Percentiles rank a stretch among this genome's conserved stretches.
Evolutionary conservation across 2,797 vertebrate species (phyloP).

Genomic region (Denticeps clupeoides): DNA sequence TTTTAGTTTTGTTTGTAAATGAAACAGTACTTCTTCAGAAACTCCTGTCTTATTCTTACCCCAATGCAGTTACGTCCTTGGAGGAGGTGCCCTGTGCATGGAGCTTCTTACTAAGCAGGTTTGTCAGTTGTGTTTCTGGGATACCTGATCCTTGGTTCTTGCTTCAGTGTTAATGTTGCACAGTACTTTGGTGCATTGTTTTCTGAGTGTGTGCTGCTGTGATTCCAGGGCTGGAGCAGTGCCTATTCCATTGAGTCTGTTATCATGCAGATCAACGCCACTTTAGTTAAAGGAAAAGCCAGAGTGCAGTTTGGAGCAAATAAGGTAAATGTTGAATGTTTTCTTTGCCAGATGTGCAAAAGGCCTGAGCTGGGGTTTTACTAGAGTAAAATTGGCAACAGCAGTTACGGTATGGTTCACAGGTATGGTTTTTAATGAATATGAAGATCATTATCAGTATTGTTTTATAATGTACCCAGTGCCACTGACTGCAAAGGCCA

Average conservation of each 20-base stretch:
- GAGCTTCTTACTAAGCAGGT: constrained; percentile 99
- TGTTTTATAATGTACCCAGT: too few species aligned
- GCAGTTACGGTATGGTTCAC: too few species aligned
- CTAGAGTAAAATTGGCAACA: too few species aligned
- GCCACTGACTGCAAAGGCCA: too few species aligned
- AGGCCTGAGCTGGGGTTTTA: too few species aligned
- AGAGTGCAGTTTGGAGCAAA: constrained; percentile 98
- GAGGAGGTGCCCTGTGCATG: constrained; percentile 97
- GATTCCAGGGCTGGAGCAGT: constrained; percentile 90
- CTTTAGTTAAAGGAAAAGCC: constrained; percentile 98
- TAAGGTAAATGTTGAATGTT: constrained; percentile 65
- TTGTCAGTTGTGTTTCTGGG: background rate
- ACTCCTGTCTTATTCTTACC: background rate
- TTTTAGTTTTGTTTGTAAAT: too few species aligned
- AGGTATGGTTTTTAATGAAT: too few species aligned
- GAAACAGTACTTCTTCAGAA: too few species aligned
- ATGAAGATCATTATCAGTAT: too few species aligned
- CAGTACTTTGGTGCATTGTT: background rate
- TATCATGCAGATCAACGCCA: constrained; percentile 99
- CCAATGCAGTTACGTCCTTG: constrained; percentile 80
- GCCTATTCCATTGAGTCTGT: constrained; percentile 98
- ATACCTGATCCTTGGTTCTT: too few species aligned
- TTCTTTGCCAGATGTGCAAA: background rate
- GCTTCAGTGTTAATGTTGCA: background rate
- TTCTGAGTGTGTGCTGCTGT: constrained; percentile 15